phyloP scores from a whole-genome alignment of 1,140 invertebrate genomes.

The Holcopasites calliopsidis region DNA sequence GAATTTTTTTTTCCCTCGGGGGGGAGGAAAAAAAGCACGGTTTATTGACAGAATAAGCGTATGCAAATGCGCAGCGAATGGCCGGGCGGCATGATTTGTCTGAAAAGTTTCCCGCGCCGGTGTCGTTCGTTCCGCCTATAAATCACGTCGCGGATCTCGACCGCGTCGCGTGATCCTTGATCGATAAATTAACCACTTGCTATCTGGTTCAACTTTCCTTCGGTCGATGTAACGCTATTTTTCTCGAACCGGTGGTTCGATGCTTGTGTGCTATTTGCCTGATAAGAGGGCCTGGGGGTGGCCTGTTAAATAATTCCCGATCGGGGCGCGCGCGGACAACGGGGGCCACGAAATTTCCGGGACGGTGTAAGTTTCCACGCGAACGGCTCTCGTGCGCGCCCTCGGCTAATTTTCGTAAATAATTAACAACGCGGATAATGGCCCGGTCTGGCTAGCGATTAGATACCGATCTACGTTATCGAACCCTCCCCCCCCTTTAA shows the following conservation, averaged over 20 bases:
- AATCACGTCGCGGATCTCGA: background rate
- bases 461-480: background rate
- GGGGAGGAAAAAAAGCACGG: background rate
- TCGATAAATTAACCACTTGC: slow-evolving; percentile 26
- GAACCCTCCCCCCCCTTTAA: background rate
- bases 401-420: slow-evolving; percentile 39
- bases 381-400: slow-evolving; percentile 1
- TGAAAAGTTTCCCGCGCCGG: background rate
- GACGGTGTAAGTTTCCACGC: slow-evolving; percentile 34
- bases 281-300: background rate
- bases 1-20: no score
- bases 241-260: background rate
- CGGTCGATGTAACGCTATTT: background rate
- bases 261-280: background rate
- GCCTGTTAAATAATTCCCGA: slow-evolving; percentile 39
- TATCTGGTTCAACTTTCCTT: no score
- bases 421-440: slow-evolving; percentile 40
- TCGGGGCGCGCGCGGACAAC: background rate
- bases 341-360: slow-evolving; percentile 39
- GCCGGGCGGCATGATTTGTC: slow-evolving; percentile 1
- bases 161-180: slow-evolving; percentile 5
- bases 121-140: slow-evolving; percentile 3
- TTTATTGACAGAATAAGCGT: slow-evolving; percentile 44
- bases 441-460: background rate
- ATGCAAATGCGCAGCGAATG: slow-evolving; percentile 30